phyloP scores from a whole-genome alignment of 2,888 invertebrate species.

The Beris chalybata region DNA sequence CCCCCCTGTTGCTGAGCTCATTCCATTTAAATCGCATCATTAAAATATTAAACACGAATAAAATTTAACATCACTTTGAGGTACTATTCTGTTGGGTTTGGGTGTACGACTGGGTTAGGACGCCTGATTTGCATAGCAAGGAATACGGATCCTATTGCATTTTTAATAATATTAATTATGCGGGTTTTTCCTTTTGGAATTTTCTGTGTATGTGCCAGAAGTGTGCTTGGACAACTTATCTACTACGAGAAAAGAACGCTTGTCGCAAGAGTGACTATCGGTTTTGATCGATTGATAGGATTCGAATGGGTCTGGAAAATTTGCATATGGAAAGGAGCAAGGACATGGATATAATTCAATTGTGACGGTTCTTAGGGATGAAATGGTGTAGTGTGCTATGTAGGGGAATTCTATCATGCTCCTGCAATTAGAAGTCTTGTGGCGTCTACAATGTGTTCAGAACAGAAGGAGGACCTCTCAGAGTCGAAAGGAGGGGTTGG shows the following conservation, averaged over 20 bases:
- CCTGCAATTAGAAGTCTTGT: too few relatives aligned
- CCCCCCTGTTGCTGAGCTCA: conserved; percentile 11
- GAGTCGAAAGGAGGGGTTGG: too few relatives aligned
- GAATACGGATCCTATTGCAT: neutral
- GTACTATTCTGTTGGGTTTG: neutral
- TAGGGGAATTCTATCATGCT: too few relatives aligned
- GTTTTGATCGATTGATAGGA: conserved; percentile 22
- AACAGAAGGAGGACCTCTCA: too few relatives aligned
- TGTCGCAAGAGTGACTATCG: conserved; percentile 16
- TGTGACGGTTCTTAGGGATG: too few relatives aligned
- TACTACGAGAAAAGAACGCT: neutral
- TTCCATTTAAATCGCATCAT: conserved; percentile 24
- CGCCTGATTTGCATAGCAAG: conserved; percentile 17
- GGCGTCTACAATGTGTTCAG: too few relatives aligned
- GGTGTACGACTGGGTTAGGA: neutral
- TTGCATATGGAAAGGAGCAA: conserved; percentile 11
- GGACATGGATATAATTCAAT: neutral
- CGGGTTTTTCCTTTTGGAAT: neutral
- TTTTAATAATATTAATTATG: neutral
- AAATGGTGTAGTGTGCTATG: too few relatives aligned
- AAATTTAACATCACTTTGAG: conserved; percentile 4
- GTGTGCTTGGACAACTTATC: conserved; percentile 25
- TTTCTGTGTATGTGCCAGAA: conserved; percentile 13
- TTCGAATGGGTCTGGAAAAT: conserved; percentile 14
- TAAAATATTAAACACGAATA: conserved; percentile 23